Evolutionary conservation across 2,797 vertebrate genomes (phyloP).

Genomic region (Pteronotus mesoamericanus): DNA sequence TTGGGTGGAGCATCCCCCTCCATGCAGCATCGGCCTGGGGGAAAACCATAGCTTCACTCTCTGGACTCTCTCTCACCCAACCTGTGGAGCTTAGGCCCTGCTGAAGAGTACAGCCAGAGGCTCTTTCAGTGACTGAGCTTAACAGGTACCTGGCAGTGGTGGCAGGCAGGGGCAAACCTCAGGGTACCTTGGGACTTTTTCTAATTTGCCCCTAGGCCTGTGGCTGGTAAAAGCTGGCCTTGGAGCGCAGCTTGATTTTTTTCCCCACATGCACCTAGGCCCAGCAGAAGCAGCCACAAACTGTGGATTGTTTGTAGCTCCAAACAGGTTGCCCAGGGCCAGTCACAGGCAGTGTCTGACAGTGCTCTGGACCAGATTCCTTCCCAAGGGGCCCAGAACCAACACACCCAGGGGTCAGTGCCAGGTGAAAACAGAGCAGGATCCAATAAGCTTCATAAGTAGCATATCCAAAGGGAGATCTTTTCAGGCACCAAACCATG

Average conservation of each 20-base stretch:
- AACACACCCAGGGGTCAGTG: not conserved
- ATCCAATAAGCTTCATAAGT: not conserved
- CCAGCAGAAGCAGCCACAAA: not conserved
- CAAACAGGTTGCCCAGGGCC: not conserved
- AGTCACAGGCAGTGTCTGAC: not conserved
- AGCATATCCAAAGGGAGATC: not conserved
- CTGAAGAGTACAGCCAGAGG: not conserved
- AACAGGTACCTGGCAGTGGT: not conserved
- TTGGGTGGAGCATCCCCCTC: not conserved
- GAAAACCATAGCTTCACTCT: not conserved
- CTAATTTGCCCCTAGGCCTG: not conserved
- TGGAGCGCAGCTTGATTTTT: not conserved
- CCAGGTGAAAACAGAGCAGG: not conserved
- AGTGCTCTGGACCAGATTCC: not conserved
- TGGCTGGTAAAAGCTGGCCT: not conserved
- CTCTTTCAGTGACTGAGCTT: not conserved
- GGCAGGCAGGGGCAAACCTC: not conserved
- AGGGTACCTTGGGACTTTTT: not conserved
- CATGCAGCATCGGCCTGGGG: not conserved
- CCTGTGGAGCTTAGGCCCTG: not conserved
- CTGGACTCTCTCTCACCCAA: not conserved
- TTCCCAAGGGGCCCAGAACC: not conserved
- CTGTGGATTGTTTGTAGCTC: not conserved
- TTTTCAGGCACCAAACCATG: not conserved
- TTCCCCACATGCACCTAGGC: not conserved